Evolutionary conservation across 2,797 vertebrate species (phyloP).

Genomic region (Amazona ochrocephala): DNA sequence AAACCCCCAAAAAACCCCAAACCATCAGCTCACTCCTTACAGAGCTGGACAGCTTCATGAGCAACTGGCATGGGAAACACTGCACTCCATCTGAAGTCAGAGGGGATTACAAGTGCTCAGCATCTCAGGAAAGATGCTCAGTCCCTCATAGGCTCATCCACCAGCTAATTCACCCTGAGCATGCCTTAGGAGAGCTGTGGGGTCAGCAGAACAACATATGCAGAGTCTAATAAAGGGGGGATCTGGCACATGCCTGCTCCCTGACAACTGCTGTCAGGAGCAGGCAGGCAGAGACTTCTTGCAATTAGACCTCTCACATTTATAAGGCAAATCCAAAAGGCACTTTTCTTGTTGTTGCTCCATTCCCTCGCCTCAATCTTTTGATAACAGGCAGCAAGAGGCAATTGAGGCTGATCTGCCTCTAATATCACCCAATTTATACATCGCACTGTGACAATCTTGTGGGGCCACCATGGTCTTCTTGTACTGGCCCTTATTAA

Average conservation of each 20-base stretch:
- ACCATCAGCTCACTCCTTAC: no score
- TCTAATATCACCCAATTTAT: no score
- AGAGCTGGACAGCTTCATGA: no score
- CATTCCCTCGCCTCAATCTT: background rate
- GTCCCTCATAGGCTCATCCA: background rate
- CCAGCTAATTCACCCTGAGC: accelerated
- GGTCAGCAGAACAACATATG: background rate
- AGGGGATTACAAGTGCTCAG: background rate
- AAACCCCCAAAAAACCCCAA: no score
- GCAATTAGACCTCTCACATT: background rate
- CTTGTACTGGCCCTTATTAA: no score
- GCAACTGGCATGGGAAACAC: no score
- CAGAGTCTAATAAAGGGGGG: background rate
- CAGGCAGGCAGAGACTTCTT: background rate
- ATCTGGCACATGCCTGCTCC: background rate
- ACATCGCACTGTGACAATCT: no score
- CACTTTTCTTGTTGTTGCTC: background rate
- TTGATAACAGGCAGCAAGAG: no score
- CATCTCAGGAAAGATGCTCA: background rate
- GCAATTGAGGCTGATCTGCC: no score
- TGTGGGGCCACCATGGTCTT: no score
- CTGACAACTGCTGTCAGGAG: background rate
- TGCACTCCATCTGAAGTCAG: background rate
- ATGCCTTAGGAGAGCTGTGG: background rate
- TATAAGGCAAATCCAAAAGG: background rate